phyloP scores from a whole-genome alignment of 2,888 invertebrate species.

The Megalurothrips usitatus region DNA sequence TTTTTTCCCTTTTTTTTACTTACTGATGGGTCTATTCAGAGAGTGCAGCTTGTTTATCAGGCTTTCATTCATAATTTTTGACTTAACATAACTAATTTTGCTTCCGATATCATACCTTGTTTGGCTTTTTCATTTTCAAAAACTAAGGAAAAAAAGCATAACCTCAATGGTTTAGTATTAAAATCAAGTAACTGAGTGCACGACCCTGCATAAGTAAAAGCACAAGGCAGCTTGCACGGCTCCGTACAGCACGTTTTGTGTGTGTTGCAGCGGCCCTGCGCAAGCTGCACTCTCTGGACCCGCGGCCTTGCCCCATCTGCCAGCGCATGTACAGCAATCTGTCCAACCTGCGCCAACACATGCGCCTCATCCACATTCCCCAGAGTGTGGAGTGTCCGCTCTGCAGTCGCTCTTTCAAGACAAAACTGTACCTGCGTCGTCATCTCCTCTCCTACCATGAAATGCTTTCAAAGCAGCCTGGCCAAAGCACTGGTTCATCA shows the following conservation, averaged over 20 bases:
- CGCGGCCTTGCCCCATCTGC: slow-evolving; percentile 59
- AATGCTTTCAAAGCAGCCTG: slow-evolving; percentile 34
- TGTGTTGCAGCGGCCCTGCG: slow-evolving; percentile 51
- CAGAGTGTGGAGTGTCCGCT: slow-evolving; percentile 57
- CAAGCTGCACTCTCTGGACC: slow-evolving; percentile 53
- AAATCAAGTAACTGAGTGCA: not conserved
- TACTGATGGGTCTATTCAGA: slow-evolving; percentile 12
- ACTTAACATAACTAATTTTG: not conserved
- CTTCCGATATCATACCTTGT: no score
- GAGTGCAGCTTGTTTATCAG: slow-evolving; percentile 13
- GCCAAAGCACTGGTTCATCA: not conserved
- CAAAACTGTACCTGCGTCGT: slow-evolving; percentile 58
- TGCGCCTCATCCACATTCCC: slow-evolving; percentile 61
- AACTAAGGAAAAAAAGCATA: not conserved
- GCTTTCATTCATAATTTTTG: not conserved
- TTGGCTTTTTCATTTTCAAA: no score
- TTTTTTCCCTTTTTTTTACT: not conserved
- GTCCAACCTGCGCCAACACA: slow-evolving; percentile 61
- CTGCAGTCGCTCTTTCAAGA: slow-evolving; percentile 60
- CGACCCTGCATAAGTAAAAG: slow-evolving; percentile 12
- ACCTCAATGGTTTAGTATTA: not conserved
- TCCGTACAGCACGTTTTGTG: slow-evolving; percentile 34
- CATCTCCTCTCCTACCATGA: slow-evolving; percentile 57
- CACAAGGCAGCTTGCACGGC: slow-evolving; percentile 22
- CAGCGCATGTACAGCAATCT: slow-evolving; percentile 62